Evolutionary conservation across 2,797 vertebrate genomes (phyloP), one percentile per base, ranked within the genome.

Genomic region (Rhinophrynus dorsalis): DNA sequence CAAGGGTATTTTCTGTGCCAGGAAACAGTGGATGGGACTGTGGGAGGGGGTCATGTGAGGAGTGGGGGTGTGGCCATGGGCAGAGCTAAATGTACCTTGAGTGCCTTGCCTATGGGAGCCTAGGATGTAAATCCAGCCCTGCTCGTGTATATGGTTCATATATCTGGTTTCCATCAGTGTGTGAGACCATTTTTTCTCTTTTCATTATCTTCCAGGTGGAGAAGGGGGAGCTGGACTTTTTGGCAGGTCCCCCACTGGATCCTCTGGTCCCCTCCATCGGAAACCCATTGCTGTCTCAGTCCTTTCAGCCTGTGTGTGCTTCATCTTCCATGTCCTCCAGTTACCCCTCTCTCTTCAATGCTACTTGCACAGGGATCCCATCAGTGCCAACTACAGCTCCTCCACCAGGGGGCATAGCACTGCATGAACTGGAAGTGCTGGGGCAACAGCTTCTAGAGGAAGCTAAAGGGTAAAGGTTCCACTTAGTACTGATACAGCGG

Each of bases 381-480:
- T 69, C 82, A 0, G 84, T 86, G 56, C 61, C 82, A 0, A 79
- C 88, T 42, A 68, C 86, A 58, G 40, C 83, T 75, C 75, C 82
- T 0, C 37, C 86, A 48, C 8, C 74, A 68, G 80, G 85, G 2
- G 81, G 61, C 68, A 84, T 75, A 66, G 71, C 76, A 42, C 67
- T 87, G 5, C 85, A 89, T 67, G 92, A 92, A 68, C 85, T 94
- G 15, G 85, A 91, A 60, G 74, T 91, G 59, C 57, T 96, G 38
- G 92, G 92, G 74, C 86, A 62, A 30, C 68, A 88, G 44, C 82
- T 91, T 57, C 84, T 95, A 24, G 88, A 90, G 52, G 90, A 90
- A 70, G 79, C 84, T 68, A 89, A 88, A 87, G 90, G 80, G 96
- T 98, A 85, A 78, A 74, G 75, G n/a, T n/a, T n/a, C n/a, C n/a